A percentile compares a stretch with the other conserved stretches of the same genome.
Conservation (phyloP, 1,140 invertebrate species). For the Drosophila pectinifera region DNA sequence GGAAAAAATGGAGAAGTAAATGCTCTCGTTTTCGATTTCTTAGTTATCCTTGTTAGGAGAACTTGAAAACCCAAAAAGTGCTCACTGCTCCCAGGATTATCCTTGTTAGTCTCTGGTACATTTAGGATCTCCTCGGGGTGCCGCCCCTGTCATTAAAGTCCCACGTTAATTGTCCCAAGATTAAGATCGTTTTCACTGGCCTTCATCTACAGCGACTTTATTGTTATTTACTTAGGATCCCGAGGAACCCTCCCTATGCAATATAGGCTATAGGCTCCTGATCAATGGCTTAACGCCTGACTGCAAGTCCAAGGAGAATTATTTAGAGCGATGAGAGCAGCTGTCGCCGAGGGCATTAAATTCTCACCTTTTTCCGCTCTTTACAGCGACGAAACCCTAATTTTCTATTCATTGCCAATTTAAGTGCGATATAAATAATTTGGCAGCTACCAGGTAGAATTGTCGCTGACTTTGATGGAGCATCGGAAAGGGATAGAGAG, state of each 20-base stretch:
- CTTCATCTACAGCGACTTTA: constrained; percentile 36
- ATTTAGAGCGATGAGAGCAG: constrained; percentile 64
- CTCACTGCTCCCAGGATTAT: constrained; percentile 58
- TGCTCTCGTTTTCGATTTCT: constrained; percentile 64
- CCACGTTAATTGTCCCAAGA: constrained; percentile 70
- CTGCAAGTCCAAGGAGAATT: constrained; percentile 47
- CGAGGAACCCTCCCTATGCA: constrained; percentile 18
- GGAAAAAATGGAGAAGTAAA: constrained; percentile 36
- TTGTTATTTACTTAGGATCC: constrained; percentile 72
- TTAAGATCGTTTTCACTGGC: constrained; percentile 62
- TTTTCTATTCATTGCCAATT: constrained; percentile 81
- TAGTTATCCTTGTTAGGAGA: constrained; percentile 26
- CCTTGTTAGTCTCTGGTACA: constrained; percentile 53
- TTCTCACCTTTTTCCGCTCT: constrained; percentile 59
- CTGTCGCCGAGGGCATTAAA: constrained; percentile 60
- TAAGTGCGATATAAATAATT: constrained; percentile 82
- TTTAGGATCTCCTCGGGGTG: constrained; percentile 4
- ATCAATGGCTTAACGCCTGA: constrained; percentile 71
- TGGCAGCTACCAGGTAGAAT: constrained; percentile 71
- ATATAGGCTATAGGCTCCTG: constrained; percentile 21
- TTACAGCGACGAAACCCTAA: constrained; percentile 29
- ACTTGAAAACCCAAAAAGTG: constrained; percentile 27
- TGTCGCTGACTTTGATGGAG: constrained; percentile 70
- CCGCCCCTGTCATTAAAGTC: constrained; percentile 70
- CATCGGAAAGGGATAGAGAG: constrained; percentile 35